Evolutionary conservation across 2,113 vertebrate genomes (phyloP).

Genomic region (Clinocottus analis): DNA sequence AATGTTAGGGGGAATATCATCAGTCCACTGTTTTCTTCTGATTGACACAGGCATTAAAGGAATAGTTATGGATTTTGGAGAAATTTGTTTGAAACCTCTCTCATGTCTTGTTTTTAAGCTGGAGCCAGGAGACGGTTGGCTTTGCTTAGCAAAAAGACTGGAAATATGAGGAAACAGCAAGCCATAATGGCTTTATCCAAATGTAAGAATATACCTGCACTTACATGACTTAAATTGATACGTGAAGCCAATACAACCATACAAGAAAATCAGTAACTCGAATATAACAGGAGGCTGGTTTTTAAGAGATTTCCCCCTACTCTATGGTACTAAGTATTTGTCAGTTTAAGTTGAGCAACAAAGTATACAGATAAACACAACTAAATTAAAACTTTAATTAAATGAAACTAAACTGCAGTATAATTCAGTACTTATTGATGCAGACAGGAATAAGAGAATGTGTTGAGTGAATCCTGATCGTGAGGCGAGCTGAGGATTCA

Average conservation of each 20-base stretch:
- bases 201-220: neutral
- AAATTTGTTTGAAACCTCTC: neutral
- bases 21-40: slow-evolving; percentile 9
- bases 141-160: neutral
- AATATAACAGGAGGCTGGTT: neutral
- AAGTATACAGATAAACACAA: neutral
- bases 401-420: neutral
- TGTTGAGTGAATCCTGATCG: slow-evolving; percentile 15
- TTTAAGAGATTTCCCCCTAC: neutral
- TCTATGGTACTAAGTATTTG: neutral
- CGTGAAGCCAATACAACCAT: neutral
- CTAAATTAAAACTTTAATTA: neutral
- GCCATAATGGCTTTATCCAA: neutral
- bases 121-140: neutral
- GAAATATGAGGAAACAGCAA: neutral
- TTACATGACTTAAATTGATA: neutral
- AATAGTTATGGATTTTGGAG: neutral
- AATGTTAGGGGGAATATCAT: slow-evolving; percentile 22
- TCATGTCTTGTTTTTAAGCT: too few species aligned
- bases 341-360: neutral
- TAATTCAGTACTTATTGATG: neutral
- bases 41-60: neutral
- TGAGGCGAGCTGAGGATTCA: slow-evolving; percentile 39
- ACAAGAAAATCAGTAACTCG: neutral
- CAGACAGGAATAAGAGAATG: slow-evolving; percentile 4